Evolutionary conservation across 2,888 invertebrate species (phyloP), one percentile per base, ranked within the genome.

Genomic region (Atrina japonica): DNA sequence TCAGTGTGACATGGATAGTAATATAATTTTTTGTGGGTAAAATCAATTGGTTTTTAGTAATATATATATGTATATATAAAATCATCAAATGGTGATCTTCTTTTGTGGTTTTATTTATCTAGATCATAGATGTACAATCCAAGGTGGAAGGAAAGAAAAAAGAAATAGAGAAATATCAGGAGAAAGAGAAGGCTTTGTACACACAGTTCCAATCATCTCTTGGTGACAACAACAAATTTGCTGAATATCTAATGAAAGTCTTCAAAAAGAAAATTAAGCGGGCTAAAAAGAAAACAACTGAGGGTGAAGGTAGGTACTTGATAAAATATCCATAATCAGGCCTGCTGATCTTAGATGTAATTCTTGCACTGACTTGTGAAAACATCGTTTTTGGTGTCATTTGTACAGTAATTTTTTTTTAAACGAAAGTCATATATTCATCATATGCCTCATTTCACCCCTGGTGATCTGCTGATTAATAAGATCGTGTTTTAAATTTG

Each of bases 261-360:
- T 97, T 95, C 85, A 95, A 94, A 86, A 97, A 96, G 88, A 96
- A 95, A 85, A 95, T 94, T 84, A 94, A 94, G 74, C 93, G 94
- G 6, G 93, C 94, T 0, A 94, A 94, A 84, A 91, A 58, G 80
- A 89, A 90, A 93, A 94, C 88, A 94, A 95, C 89, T 93, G 94
- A 89, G 60, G 88, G 83, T 55, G 87, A 80, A 73, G 82, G 82
- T 81, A 61, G 23, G 29, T 9, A 5, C 23, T 21, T 11, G n/a
- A n/a, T n/a, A n/a, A n/a, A n/a, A n/a, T n/a, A n/a, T n/a, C n/a
- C n/a, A n/a, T n/a, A n/a, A n/a, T 43, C 23, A 49, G n/a, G n/a
- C n/a, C n/a, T n/a, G 6, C 18, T 49, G 3, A 23, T 21, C 11
- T 49, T 21, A 18, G 25, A 1, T 6, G 3, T 21, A 9, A 18